Conservation (phyloP, 2,888 invertebrate genomes). For the Thecophora atra region DNA sequence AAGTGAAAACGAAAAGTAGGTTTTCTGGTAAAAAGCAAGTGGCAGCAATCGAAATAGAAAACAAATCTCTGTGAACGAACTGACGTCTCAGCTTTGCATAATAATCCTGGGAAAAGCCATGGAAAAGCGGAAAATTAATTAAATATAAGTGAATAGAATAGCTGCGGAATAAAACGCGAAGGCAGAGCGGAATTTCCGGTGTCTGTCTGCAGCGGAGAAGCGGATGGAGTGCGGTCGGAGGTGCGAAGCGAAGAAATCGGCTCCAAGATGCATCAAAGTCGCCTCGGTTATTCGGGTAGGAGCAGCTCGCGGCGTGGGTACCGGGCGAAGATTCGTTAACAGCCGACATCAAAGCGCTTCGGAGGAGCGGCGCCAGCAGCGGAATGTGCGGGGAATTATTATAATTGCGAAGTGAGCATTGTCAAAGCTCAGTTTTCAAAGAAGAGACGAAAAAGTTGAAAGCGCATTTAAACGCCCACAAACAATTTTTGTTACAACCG, state of each 20-base stretch:
- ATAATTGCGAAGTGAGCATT: too few species aligned
- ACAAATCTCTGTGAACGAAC: background rate
- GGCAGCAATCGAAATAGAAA: constrained; percentile 15
- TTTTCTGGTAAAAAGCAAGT: background rate
- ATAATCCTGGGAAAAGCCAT: background rate
- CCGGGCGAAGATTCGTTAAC: background rate
- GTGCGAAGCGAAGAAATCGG: background rate
- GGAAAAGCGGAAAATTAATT: background rate
- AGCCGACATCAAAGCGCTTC: background rate
- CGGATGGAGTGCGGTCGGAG: background rate
- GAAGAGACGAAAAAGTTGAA: background rate
- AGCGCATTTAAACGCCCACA: constrained; percentile 36
- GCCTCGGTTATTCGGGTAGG: constrained; percentile 15
- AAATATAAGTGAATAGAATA: background rate
- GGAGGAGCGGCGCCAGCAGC: too few species aligned
- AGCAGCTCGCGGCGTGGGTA: background rate
- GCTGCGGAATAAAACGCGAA: background rate
- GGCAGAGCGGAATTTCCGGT: constrained; percentile 41
- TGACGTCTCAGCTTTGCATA: background rate
- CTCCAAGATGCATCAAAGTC: constrained; percentile 15
- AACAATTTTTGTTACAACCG: constrained; percentile 8
- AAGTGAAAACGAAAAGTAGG: background rate
- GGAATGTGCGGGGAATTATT: too few species aligned
- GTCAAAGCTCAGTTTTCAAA: too few species aligned
- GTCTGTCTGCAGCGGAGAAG: constrained; percentile 41